Percentiles rank a stretch among this genome's conserved stretches.
phyloP scores from a whole-genome alignment of 2,797 vertebrate genomes.

The Lagocephalus sceleratus region DNA sequence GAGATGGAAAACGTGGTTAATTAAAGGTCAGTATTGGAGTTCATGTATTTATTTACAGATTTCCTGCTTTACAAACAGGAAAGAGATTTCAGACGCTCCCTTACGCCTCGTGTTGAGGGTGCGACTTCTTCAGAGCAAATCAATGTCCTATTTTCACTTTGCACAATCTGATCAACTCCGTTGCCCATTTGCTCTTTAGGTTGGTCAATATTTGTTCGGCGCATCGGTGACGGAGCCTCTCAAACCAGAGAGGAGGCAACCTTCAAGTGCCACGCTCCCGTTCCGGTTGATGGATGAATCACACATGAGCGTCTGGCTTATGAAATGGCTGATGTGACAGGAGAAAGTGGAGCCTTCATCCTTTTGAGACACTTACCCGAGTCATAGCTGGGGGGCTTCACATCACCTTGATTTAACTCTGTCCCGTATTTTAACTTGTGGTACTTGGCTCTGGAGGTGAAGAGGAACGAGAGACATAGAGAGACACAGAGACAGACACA shows the following conservation, averaged over 20 bases:
- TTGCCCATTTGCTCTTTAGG: not conserved
- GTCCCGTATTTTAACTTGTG: conserved; percentile 99
- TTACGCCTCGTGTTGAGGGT: not conserved
- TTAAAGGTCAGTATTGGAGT: conserved; percentile 14
- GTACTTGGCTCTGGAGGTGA: conserved; percentile 88
- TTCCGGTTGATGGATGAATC: too few relatives aligned
- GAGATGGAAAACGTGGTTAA: conserved; percentile 21
- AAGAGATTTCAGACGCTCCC: not conserved
- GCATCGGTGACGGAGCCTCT: conserved; percentile 4
- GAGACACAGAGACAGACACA: not conserved
- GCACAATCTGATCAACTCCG: not conserved
- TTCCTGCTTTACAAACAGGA: too few relatives aligned
- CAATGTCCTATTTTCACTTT: too few relatives aligned
- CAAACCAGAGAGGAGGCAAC: conserved; percentile 23
- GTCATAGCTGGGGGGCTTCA: conserved; percentile 98
- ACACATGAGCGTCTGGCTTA: too few relatives aligned
- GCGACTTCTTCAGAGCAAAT: not conserved
- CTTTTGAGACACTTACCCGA: conserved; percentile 83
- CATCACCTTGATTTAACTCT: conserved; percentile 96
- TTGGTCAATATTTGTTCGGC: conserved; percentile 3
- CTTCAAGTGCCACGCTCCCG: conserved; percentile 15
- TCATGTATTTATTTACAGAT: too few relatives aligned
- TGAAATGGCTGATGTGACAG: too few relatives aligned
- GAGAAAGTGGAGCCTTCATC: conserved; percentile 16
- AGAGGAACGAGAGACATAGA: not conserved